Percentiles rank a stretch among this genome's conserved stretches.
Evolutionary conservation across 2,797 vertebrate species (phyloP).

Genomic region (Coreius guichenoti): DNA sequence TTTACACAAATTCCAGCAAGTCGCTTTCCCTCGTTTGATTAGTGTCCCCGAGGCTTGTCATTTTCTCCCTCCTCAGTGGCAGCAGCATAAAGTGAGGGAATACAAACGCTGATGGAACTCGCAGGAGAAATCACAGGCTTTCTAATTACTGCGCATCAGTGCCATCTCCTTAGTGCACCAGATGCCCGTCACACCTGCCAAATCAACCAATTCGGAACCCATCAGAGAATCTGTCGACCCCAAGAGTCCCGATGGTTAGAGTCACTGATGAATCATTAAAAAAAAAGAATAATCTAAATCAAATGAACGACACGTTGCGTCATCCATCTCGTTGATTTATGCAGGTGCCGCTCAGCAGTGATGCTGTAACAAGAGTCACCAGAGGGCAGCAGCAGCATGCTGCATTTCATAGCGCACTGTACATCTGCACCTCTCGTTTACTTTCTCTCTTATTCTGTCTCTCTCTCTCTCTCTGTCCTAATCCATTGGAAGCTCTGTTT

Average conservation of each 20-base stretch:
- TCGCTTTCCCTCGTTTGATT: constrained; percentile 13
- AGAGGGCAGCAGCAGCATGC: constrained; percentile 44
- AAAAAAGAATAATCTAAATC: constrained; percentile 27
- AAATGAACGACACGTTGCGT: not conserved
- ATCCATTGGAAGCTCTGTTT: constrained; percentile 78
- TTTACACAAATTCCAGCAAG: not conserved
- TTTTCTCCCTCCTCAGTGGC: constrained; percentile 18
- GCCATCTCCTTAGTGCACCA: constrained; percentile 30
- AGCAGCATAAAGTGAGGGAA: constrained; percentile 12
- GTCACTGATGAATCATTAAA: constrained; percentile 47
- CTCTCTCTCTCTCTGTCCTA: constrained; percentile 60
- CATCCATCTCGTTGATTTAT: constrained; percentile 21
- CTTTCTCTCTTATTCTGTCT: not conserved
- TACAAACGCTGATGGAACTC: constrained; percentile 17
- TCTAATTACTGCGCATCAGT: constrained; percentile 47
- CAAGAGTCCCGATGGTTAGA: constrained; percentile 23
- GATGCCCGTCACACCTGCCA: constrained; percentile 41
- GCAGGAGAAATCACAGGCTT: constrained; percentile 42
- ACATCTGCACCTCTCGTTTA: not conserved
- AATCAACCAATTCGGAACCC: constrained; percentile 38
- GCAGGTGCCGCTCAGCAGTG: not conserved
- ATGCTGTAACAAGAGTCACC: constrained; percentile 5
- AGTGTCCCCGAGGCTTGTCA: constrained; percentile 16
- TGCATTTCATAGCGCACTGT: not conserved
- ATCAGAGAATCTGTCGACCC: constrained; percentile 19